Base-by-base conservation (phyloP, 2,888 invertebrate species). In the Scaptomyza polygonia region DNA sequence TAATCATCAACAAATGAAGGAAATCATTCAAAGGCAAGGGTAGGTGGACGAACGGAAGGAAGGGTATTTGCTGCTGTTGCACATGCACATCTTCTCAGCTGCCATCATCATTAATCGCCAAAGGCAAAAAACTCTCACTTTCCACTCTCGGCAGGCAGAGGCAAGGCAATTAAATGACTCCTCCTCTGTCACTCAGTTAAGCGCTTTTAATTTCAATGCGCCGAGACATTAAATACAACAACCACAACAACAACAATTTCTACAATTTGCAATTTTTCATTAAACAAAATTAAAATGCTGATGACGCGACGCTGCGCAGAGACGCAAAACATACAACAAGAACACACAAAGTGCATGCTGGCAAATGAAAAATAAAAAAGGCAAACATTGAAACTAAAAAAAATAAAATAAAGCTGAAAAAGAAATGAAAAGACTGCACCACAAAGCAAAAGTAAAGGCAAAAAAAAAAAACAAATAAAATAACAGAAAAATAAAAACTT, bases 261-360 rank as follows among this genome's bases (percentile, higher is more conserved):
- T 36, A 36, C 25, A 58, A 62, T 65, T 71, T 70, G 64, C 76
- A 65, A 76, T 89, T 84, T 88, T 80, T 87, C 85, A 89, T 88
- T 85, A 72, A 77, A 66, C 71, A 74, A 85, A 87, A 85, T 83
- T 86, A 86, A 85, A 88, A 86, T 65, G 84, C 86, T 84, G 87
- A 78, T 79, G 73, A 74, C 63, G 75, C 87, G 64, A 71, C 58
- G 71, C 36, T 9, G 34, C 51, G 34, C 51, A 43, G 43, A 11
- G 27, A 62, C 30, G 68, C 30, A 48, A 66, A 18, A 11, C n/a
- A 21, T 11, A 62, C 45, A 67, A 55, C 53, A 69, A 42, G 39
- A 57, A 39, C 16, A 39, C 16, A 45, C 42, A 54, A 54, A 53
- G 43, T 43, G 45, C 48, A 63, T 42, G 16, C n/a, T 29, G 34